These are phyloP conservation scores for Exocentrus adspersus DNA, from an alignment of 2,888 invertebrate genomes.

Conservation along the genomic window DNA sequence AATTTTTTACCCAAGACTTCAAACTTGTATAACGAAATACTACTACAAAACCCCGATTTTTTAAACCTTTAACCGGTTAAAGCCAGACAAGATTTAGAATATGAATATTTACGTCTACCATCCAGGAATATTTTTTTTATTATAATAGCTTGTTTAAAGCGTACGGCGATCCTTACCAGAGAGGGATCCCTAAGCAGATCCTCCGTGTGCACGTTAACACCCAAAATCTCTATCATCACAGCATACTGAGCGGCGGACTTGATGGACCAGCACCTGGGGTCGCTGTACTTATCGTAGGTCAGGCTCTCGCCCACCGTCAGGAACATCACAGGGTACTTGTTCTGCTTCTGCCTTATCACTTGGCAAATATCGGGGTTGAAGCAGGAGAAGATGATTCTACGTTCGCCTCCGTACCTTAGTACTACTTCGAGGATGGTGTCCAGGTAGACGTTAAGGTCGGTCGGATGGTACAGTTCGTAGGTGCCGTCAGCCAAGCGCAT, in stretches of 20 bases:
- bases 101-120: too few species aligned
- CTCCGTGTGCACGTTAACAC: constrained; percentile 93
- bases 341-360: constrained; percentile 91
- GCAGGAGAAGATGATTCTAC: constrained; percentile 92
- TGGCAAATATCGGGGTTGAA: constrained; percentile 97
- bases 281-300: constrained; percentile 83
- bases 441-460: constrained; percentile 92
- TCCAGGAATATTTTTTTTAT: too few species aligned
- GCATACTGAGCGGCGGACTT: constrained; percentile 86
- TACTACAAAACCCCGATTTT: too few species aligned
- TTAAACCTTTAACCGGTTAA: too few species aligned
- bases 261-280: constrained; percentile 84
- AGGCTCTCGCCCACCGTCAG: constrained; percentile 75
- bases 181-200: constrained; percentile 86
- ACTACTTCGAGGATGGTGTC: constrained; percentile 89
- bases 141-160: too few species aligned
- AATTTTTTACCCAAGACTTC: too few species aligned
- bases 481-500: constrained; percentile 88
- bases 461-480: constrained; percentile 86
- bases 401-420: constrained; percentile 77
- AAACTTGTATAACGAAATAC: too few species aligned
- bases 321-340: constrained; percentile 96
- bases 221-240: constrained; percentile 82
- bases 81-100: too few species aligned
- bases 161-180: constrained; percentile 71